Evolutionary conservation across 1,140 invertebrate species (phyloP), one percentile per base, ranked within the genome.

Genomic region (Protaetia brevitarsis): DNA sequence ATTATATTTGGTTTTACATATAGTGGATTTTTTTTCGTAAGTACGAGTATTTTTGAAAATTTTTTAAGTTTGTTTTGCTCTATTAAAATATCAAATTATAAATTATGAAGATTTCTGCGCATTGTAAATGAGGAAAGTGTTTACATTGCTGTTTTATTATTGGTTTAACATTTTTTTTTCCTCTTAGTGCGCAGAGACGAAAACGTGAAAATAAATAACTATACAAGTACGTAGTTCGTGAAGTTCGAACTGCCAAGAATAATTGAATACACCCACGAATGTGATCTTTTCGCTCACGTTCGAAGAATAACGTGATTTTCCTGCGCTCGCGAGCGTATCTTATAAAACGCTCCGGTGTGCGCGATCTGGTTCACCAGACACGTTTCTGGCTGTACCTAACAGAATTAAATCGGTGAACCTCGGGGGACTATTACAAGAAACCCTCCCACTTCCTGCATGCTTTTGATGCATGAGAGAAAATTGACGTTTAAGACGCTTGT

Each of bases 301-400:
- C 26, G 57, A 59, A 29, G n/a, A 29, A 59, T 31, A 31, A 31
- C 57, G 57, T 59, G 57, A 59, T 51, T 51, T 51, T 51, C 45
- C n/a, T 16, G 57, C 30, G 56, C 6, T 29, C 27, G 29, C n/a
- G 30, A 59, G 41, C 26, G 21, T 10, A 8, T 51, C 41, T 51
- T 19, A 10, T 23, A 19, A 51, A 51, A 51, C 41, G 19, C 16
- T 19, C 21, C 19, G 8, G 13, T n/a, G n/a, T n/a, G 26, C 21
- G 19, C 13, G 16, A 10, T 19, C 19, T 16, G 41, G 26, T 51
- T 51, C 41, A 51, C 26, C 41, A 23, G 11, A 23, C 41, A 51
- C 41, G 41, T 51, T 51, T 51, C 41, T 19, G 19, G 41, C 19
- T 51, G 19, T 5, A 23, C 2, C 19, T 19, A 51, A 51, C 26